These are phyloP conservation scores for Epizoanthus stellaris DNA, from an alignment of 92 coral and sea anemone species.

Conservation along the genomic window DNA sequence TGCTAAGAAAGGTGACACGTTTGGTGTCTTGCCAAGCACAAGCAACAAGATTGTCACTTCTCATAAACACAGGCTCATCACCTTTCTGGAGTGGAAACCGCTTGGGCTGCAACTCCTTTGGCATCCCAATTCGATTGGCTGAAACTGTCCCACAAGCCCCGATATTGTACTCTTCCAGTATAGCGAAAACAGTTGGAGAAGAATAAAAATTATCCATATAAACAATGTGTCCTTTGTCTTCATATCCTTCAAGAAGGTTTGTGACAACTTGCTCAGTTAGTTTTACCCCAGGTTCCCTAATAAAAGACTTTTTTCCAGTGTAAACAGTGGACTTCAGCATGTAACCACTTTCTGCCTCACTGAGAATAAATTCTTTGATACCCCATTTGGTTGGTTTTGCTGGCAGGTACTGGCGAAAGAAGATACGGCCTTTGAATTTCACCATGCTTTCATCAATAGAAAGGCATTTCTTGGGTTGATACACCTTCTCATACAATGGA, in stretches of 20 bases:
- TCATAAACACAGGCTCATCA: slow-evolving; percentile 61
- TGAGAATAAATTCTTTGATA: slow-evolving; percentile 56
- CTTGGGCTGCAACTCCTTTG: slow-evolving; percentile 47
- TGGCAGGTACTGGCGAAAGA: slow-evolving; percentile 59
- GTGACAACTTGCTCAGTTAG: slow-evolving; percentile 54
- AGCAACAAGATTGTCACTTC: slow-evolving; percentile 51
- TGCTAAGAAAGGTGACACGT: slow-evolving; percentile 48
- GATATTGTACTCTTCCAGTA: slow-evolving; percentile 42
- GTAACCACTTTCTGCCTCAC: slow-evolving; percentile 65
- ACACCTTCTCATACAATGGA: slow-evolving; percentile 61
- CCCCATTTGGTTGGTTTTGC: slow-evolving; percentile 73
- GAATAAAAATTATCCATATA: slow-evolving; percentile 53
- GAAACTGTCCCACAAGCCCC: slow-evolving; percentile 70
- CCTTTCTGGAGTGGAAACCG: slow-evolving; percentile 45
- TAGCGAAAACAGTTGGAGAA: slow-evolving; percentile 30
- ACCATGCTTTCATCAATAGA: slow-evolving; percentile 80
- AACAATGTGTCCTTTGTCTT: slow-evolving; percentile 54
- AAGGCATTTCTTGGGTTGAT: slow-evolving; percentile 53
- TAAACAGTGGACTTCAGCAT: slow-evolving; percentile 49
- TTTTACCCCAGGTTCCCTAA: slow-evolving; percentile 28
- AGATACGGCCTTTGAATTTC: slow-evolving; percentile 57
- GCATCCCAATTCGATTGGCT: slow-evolving; percentile 57
- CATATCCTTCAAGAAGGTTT: slow-evolving; percentile 47
- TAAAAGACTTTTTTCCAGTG: slow-evolving; percentile 50
- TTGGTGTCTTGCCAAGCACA: slow-evolving; percentile 59